Conservation (phyloP, 2,797 vertebrate species). For the Hydrophis major region DNA sequence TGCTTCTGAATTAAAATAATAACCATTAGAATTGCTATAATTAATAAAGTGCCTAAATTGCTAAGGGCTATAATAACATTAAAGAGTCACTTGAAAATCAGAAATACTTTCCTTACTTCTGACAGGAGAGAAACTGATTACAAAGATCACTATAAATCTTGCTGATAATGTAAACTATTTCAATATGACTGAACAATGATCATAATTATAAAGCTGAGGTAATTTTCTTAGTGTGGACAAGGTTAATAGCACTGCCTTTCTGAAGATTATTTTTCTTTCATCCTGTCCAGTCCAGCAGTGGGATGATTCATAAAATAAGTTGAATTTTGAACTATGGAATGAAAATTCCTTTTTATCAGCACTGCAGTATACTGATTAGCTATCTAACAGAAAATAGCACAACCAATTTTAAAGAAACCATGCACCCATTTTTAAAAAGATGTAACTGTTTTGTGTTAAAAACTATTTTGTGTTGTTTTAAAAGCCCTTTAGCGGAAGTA, state of each 20-base stretch:
- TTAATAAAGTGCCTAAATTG: neutral
- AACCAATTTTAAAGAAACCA: neutral
- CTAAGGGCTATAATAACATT: neutral
- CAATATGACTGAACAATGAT: neutral
- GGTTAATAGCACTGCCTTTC: conserved; percentile 2
- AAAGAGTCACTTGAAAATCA: neutral
- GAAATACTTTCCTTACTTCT: neutral
- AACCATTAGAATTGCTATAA: neutral
- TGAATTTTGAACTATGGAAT: conserved; percentile 37
- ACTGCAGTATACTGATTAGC: neutral
- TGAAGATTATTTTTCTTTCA: conserved; percentile 18
- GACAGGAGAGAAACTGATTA: neutral
- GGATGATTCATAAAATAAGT: conserved; percentile 1
- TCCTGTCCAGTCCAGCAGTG: conserved; percentile 6
- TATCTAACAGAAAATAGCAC: conserved; percentile 18
- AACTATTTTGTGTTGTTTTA: neutral
- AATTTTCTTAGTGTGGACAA: conserved; percentile 27
- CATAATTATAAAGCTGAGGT: conserved; percentile 3
- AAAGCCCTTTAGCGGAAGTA: neutral
- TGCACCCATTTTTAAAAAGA: conserved; percentile 10
- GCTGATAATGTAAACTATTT: conserved; percentile 21
- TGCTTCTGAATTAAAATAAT: neutral
- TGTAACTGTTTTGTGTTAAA: neutral
- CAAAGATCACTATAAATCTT: neutral
- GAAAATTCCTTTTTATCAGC: neutral